phyloP scores from a whole-genome alignment of 2,888 invertebrate genomes.

The Agrochola lychnidis region DNA sequence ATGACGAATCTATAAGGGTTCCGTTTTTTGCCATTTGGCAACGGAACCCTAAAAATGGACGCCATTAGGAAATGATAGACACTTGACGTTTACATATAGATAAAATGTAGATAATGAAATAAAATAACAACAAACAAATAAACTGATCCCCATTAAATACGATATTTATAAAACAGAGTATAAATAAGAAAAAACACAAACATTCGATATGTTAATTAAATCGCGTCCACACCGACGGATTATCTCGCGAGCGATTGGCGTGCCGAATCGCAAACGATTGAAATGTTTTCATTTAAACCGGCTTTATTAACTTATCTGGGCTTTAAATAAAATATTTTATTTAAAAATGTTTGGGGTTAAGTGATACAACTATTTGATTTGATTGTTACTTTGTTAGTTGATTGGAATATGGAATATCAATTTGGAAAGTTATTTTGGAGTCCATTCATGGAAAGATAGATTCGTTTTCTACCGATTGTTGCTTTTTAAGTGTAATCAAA shows the following conservation, averaged over 20 bases:
- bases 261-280: conserved; percentile 65
- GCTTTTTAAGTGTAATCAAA: background rate
- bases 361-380: conserved; percentile 22
- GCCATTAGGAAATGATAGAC: background rate
- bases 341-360: conserved; percentile 26
- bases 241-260: conserved; percentile 68
- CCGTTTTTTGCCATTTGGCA: no score
- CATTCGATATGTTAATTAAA: conserved; percentile 74
- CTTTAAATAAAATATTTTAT: conserved; percentile 42
- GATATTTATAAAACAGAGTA: conserved; percentile 48
- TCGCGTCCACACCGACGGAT: conserved; percentile 71
- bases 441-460: conserved; percentile 2
- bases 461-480: background rate
- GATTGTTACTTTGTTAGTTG: conserved; percentile 31
- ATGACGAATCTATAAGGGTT: no score
- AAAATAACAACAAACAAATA: conserved; percentile 28
- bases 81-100: background rate
- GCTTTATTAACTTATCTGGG: conserved; percentile 37
- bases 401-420: conserved; percentile 16
- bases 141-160: conserved; percentile 33
- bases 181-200: conserved; percentile 57
- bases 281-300: conserved; percentile 48
- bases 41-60: no score
- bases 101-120: background rate
- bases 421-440: background rate